These are phyloP conservation scores for Strix uralensis DNA, from an alignment of 2,113 vertebrate genomes.

Conservation along the genomic window DNA sequence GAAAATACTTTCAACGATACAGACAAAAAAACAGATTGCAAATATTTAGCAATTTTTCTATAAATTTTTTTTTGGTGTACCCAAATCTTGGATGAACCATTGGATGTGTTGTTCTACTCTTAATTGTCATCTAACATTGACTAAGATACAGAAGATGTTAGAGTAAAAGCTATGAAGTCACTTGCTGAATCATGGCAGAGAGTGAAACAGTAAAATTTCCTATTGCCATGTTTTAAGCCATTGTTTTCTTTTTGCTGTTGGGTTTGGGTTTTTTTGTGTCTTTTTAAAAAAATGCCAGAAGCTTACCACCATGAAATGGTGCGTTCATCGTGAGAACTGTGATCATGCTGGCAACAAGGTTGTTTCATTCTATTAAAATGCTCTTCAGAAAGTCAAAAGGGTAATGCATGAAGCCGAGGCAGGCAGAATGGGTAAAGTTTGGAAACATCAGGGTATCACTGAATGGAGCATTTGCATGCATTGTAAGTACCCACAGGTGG, in stretches of 20 bases:
- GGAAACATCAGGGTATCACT: neutral
- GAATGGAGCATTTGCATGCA: neutral
- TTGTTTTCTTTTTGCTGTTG: neutral
- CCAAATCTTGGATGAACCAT: slow-evolving; percentile 1
- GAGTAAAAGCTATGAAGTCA: slow-evolving; percentile 17
- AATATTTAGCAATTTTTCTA: slow-evolving; percentile 42
- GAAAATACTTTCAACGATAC: neutral
- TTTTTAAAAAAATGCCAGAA: slow-evolving; percentile 17
- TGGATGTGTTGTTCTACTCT: neutral
- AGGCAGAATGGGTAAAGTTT: neutral
- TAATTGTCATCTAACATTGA: slow-evolving; percentile 17
- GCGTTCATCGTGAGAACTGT: neutral
- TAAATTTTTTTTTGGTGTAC: neutral
- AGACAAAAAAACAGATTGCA: slow-evolving; percentile 35
- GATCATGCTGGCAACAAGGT: neutral
- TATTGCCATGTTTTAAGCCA: neutral
- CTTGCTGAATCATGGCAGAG: neutral
- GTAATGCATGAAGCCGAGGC: neutral
- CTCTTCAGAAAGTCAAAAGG: slow-evolving; percentile 2
- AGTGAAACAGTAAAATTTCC: neutral
- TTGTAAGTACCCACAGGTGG: neutral
- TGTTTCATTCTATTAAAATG: neutral
- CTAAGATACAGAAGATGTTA: neutral
- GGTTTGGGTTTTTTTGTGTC: neutral
- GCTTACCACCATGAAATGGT: neutral